Evolutionary conservation across 2,113 vertebrate species (phyloP).

Genomic region (Actenoides hombroni): DNA sequence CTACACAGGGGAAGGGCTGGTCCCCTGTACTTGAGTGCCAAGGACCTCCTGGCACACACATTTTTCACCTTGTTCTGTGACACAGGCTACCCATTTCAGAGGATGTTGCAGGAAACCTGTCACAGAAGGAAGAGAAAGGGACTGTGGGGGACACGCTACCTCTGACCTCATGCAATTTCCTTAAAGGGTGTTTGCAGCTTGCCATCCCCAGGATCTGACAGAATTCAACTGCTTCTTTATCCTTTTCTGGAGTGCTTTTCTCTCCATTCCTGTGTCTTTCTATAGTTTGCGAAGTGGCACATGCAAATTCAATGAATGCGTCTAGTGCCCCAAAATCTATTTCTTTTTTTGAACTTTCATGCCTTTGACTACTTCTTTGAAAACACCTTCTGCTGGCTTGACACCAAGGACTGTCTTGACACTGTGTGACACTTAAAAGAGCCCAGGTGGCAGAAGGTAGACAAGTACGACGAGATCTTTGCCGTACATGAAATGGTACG

Average conservation of each 20-base stretch:
- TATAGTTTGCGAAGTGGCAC: not conserved
- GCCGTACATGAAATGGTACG: not conserved
- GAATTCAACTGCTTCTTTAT: not conserved
- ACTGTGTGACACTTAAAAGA: not conserved
- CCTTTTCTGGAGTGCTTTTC: not conserved
- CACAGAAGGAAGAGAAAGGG: not conserved
- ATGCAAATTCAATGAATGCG: rapidly evolving
- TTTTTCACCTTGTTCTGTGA: not conserved
- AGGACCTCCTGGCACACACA: rapidly evolving
- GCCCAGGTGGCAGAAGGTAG: not conserved
- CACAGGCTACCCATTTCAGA: not conserved
- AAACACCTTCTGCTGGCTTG: not conserved
- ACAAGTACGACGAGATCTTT: not conserved
- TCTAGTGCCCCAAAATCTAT: not conserved
- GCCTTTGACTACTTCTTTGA: not conserved
- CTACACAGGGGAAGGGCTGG: not conserved
- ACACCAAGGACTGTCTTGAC: not conserved
- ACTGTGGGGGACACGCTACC: too few species aligned
- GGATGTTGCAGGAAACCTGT: not conserved
- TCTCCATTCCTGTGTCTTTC: not conserved
- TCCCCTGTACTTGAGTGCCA: not conserved
- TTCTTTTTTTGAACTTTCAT: not conserved
- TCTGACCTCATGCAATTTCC: not conserved
- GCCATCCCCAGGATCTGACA: not conserved
- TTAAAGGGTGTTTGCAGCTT: not conserved